Base-by-base conservation (phyloP, 2,797 vertebrate species). In the Carcharodon carcharias region DNA sequence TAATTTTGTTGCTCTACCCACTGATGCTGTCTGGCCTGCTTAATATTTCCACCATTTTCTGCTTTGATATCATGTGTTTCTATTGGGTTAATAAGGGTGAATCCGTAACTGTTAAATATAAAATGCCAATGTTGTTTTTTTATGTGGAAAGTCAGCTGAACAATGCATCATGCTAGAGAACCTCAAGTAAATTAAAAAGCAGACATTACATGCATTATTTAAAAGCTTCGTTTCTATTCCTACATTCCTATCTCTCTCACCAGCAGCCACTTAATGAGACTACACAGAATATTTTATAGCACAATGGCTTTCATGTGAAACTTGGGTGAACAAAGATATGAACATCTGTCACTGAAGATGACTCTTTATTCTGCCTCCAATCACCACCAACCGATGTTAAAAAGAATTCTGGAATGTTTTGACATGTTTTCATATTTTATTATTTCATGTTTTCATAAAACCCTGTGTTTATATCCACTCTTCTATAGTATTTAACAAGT, bases 281-380 rank as follows among this genome's bases (percentile, higher is more conserved):
- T 26, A 45, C 18, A 45, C 23, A 45, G 63, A 93, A 93, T 93
- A 93, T 93, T 93, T 93, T 67, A 93, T 67, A 2, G 21, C 9
- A 45, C 63, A 45, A 40, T n/a, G 58, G 35, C 88, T 92, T 92
- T 92, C 89, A 93, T 93, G 63, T 28, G 91, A 93, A 93, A 93
- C 63, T 65, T 40, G 63, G 67, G 63, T 67, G 40, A 65, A 50
- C 9, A 93, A 67, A 26, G 61, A 4, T 93, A 11, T 93, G 91
- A 67, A 45, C n/a, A 93, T 40, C 63, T 93, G 91, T 65, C 40
- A 26, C 8, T 65, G 91, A 93, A 67, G 61, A 63, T 8, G 61
- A 67, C 9, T n/a, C 23, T n/a, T 63, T 63, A 92, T 92, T 65
- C 63, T n/a, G 16, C 35, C 21, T 12, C n/a, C 91, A 45, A 67